Evolutionary conservation across 2,888 invertebrate species (phyloP).

Genomic region (Eustalomyia histrio): DNA sequence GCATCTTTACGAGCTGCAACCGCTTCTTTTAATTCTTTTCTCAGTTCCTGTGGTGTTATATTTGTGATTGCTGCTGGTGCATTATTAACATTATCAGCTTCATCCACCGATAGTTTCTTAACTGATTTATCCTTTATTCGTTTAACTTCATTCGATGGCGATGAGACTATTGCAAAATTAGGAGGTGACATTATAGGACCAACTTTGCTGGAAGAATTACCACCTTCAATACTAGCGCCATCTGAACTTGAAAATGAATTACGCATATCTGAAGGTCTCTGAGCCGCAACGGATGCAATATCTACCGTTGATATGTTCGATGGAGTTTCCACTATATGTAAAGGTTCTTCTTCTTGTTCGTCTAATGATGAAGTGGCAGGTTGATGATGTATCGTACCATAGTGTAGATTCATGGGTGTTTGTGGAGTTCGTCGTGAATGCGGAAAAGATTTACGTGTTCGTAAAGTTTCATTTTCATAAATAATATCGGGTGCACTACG

Average conservation of each 20-base stretch:
- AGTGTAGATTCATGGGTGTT: slow-evolving; percentile 75
- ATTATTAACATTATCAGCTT: slow-evolving; percentile 60
- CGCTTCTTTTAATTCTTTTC: slow-evolving; percentile 77
- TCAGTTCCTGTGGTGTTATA: slow-evolving; percentile 71
- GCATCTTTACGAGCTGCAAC: slow-evolving; percentile 78
- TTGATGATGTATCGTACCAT: slow-evolving; percentile 77
- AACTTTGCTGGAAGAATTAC: slow-evolving; percentile 29
- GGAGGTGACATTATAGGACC: slow-evolving; percentile 68
- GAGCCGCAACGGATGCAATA: slow-evolving; percentile 57
- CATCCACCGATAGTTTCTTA: slow-evolving; percentile 66
- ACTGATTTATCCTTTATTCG: slow-evolving; percentile 59
- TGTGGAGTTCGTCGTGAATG: slow-evolving; percentile 72
- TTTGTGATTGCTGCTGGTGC: slow-evolving; percentile 52
- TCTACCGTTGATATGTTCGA: slow-evolving; percentile 63
- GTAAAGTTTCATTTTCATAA: slow-evolving; percentile 76
- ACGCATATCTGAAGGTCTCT: slow-evolving; percentile 66
- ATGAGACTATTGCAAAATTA: slow-evolving; percentile 68
- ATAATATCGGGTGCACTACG: slow-evolving; percentile 72
- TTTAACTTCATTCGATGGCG: slow-evolving; percentile 60
- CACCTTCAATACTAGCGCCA: slow-evolving; percentile 68
- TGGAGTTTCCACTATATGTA: slow-evolving; percentile 63
- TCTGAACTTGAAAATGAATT: slow-evolving; percentile 72
- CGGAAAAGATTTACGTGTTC: slow-evolving; percentile 72
- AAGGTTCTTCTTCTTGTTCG: slow-evolving; percentile 72
- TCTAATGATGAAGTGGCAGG: slow-evolving; percentile 70